Percentiles rank a stretch among this genome's conserved stretches.
phyloP scores from a whole-genome alignment of 2,888 invertebrate species.

The Ophioninae sp. region DNA sequence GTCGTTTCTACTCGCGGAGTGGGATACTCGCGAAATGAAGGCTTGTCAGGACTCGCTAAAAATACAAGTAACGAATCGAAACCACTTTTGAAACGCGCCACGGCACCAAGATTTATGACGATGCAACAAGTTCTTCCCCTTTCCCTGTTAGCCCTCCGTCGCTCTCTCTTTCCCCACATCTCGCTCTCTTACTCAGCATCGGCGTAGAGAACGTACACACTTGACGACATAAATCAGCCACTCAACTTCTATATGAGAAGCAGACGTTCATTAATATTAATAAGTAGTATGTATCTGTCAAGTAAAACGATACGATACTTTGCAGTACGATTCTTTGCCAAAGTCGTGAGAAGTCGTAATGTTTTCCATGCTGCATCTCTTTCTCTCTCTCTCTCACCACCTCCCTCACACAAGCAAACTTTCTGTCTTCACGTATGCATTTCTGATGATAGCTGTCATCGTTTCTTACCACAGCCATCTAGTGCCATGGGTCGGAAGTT shows the following conservation, averaged over 20 bases:
- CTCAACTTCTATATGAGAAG: constrained; percentile 70
- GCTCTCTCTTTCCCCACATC: constrained; percentile 22
- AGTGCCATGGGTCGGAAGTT: constrained; percentile 39
- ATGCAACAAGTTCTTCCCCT: constrained; percentile 73
- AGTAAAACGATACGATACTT: constrained; percentile 75
- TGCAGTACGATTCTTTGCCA: constrained; percentile 60
- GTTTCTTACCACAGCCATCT: constrained; percentile 20
- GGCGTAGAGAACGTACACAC: constrained; percentile 70
- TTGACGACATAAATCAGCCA: constrained; percentile 77
- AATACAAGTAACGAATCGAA: constrained; percentile 80
- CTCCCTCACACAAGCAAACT: background rate
- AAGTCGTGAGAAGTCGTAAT: constrained; percentile 47
- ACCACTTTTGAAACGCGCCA: constrained; percentile 79
- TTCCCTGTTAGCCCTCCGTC: constrained; percentile 8
- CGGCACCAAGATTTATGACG: constrained; percentile 77
- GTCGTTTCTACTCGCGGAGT: constrained; percentile 44
- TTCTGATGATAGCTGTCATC: constrained; percentile 9
- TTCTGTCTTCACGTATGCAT: background rate
- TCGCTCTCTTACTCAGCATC: constrained; percentile 66
- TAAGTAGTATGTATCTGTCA: constrained; percentile 78
- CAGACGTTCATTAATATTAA: constrained; percentile 80
- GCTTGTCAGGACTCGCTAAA: constrained; percentile 72
- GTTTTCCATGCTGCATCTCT: constrained; percentile 8
- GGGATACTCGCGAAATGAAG: constrained; percentile 61
- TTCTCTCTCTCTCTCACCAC: too few species aligned